Base-by-base conservation (phyloP, 2,888 invertebrate genomes). In the Mimachlamys varia region DNA sequence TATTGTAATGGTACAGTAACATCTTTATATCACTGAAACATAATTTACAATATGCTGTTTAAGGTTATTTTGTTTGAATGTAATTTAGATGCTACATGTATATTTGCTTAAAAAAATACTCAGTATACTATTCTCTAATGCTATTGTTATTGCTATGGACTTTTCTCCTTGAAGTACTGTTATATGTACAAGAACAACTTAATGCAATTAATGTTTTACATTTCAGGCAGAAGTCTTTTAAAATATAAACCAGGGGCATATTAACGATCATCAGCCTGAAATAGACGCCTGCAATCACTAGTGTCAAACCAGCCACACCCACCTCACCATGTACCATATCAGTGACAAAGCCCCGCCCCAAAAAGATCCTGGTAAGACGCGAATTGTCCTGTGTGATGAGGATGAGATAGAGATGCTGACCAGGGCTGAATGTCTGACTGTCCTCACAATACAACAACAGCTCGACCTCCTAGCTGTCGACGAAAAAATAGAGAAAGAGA, bases 401-500 rank as follows among this genome's bases (percentile, higher is more conserved):
- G 76, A 76, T 12, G 76, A 76, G 33, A 76, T 76, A 27, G 76
- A 76, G 33, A 76, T 76, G 76, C 76, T 76, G 33, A 76, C 76
- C 10, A 76, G 27, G 76, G 76, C 76, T 22, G 76, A 76, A 76
- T 27, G 76, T 22, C 76, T 76, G 13, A 76, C 76, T 4, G 76
- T 76, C 33, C 76, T 76, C 12, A 76, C 76, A 27, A 76, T 76
- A 76, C 76, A 76, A 76, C 76, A 76, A 76, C 76, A 76, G 17
- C 76, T 76, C 7, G 76, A 76, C 76, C 76, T 76, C 4, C 76
- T 76, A 33, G 76, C 76, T 33, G 76, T 76, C 2, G 76, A 76
- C 12, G 76, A 76, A 76, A 76, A 76, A 33, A 27, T 76, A 76
- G 76, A 76, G 33, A 76, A 76, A 76, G 76, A 76, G 76, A 76